A percentile compares a stretch with the other conserved stretches of the same genome.
phyloP scores from a whole-genome alignment of 2,113 vertebrate species.

The Carollia perspicillata region DNA sequence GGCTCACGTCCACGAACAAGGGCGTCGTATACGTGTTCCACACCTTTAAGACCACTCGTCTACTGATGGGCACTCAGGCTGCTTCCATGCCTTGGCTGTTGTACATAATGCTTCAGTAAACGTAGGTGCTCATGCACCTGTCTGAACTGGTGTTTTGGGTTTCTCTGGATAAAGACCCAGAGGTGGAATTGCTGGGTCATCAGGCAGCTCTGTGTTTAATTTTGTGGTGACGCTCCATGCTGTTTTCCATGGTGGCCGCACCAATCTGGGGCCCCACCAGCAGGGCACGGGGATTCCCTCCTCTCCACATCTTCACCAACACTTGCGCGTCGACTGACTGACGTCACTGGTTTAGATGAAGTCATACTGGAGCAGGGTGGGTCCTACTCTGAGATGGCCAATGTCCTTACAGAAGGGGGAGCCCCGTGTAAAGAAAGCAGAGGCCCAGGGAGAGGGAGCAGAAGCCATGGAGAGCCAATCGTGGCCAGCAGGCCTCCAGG shows the following conservation, averaged over 20 bases:
- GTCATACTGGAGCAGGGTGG: neutral
- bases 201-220: neutral
- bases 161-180: neutral
- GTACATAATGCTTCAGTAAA: no score
- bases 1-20: neutral
- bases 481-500: neutral
- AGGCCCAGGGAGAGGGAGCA: neutral
- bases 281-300: neutral
- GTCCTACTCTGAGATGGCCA: neutral
- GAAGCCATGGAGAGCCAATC: neutral
- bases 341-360: neutral
- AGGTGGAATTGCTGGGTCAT: neutral
- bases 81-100: neutral
- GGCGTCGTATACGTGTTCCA: rapidly evolving
- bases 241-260: neutral
- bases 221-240: rapidly evolving
- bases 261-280: no score
- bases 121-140: no score
- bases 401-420: neutral
- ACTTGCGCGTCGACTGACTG: neutral
- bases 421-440: neutral
- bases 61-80: neutral
- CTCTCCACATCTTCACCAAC: no score
- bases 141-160: neutral
- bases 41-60: neutral